phyloP scores from a whole-genome alignment of 2,797 vertebrate species.

The Notoglanidium macrostoma region DNA sequence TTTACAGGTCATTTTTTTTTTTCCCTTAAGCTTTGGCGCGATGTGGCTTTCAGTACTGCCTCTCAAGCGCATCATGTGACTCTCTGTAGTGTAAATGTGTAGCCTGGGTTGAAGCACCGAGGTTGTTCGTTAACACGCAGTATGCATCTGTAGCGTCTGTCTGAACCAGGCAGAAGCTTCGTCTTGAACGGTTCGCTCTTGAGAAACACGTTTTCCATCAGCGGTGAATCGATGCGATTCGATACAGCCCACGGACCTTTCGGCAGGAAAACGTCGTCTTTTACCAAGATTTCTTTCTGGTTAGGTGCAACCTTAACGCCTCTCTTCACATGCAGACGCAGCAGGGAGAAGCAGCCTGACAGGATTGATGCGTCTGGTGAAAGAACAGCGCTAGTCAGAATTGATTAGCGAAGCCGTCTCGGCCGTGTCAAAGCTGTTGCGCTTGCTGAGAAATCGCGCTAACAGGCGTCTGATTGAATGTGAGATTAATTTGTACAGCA shows the following conservation, averaged over 20 bases:
- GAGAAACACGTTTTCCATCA: conserved; percentile 20
- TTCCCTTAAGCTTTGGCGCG: not conserved
- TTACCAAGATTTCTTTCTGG: not conserved
- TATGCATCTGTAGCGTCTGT: not conserved
- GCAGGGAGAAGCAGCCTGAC: conserved; percentile 18
- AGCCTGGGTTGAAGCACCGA: not conserved
- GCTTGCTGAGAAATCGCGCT: conserved; percentile 43
- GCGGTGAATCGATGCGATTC: conserved; percentile 12
- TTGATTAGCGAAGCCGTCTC: conserved; percentile 48
- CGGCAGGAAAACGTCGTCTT: not conserved
- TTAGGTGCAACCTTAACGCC: not conserved
- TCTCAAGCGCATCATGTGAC: not conserved
- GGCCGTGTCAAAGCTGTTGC: conserved; percentile 44
- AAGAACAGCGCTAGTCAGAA: conserved; percentile 43
- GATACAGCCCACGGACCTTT: not conserved
- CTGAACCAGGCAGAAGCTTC: conserved; percentile 3
- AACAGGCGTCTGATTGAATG: conserved; percentile 60
- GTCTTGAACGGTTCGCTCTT: not conserved
- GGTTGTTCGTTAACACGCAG: conserved; percentile 7
- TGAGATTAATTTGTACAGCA: conserved; percentile 56
- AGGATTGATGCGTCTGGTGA: conserved; percentile 34
- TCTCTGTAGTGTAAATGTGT: not conserved
- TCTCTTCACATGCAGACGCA: conserved; percentile 23
- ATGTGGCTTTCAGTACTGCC: conserved; percentile 1
- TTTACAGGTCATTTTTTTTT: not conserved